A percentile compares a stretch with the other conserved stretches of the same genome.
Evolutionary conservation across 2,113 vertebrate genomes (phyloP).

Genomic region (Gallinago media): DNA sequence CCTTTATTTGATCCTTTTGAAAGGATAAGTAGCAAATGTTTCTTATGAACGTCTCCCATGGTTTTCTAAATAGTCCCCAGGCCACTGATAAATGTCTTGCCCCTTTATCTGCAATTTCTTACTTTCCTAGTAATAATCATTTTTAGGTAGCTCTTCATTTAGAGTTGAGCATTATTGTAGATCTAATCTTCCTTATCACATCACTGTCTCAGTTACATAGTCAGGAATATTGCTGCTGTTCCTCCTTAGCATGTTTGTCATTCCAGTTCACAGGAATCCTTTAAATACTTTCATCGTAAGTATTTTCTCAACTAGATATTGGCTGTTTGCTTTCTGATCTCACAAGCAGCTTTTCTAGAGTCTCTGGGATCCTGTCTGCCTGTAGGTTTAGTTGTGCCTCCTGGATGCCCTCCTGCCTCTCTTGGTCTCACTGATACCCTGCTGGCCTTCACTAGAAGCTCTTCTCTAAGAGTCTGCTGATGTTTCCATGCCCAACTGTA

Average conservation of each 20-base stretch:
- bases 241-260: rapidly evolving
- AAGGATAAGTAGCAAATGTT: neutral
- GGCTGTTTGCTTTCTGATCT: neutral
- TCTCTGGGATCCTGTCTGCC: neutral
- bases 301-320: neutral
- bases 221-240: neutral
- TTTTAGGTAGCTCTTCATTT: neutral
- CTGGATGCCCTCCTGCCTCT: neutral
- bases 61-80: neutral
- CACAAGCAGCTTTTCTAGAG: neutral
- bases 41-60: neutral
- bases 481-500: neutral
- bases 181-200: neutral
- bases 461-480: neutral
- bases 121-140: neutral
- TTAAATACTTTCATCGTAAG: rapidly evolving
- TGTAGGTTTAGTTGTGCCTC: neutral
- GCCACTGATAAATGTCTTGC: neutral
- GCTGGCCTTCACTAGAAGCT: neutral
- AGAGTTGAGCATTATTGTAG: neutral
- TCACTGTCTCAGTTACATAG: neutral
- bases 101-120: neutral
- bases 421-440: neutral
- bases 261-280: neutral
- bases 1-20: neutral